These are phyloP conservation scores for Lepus americanus DNA, from an alignment of 2,113 vertebrate genomes.

Conservation along the genomic window DNA sequence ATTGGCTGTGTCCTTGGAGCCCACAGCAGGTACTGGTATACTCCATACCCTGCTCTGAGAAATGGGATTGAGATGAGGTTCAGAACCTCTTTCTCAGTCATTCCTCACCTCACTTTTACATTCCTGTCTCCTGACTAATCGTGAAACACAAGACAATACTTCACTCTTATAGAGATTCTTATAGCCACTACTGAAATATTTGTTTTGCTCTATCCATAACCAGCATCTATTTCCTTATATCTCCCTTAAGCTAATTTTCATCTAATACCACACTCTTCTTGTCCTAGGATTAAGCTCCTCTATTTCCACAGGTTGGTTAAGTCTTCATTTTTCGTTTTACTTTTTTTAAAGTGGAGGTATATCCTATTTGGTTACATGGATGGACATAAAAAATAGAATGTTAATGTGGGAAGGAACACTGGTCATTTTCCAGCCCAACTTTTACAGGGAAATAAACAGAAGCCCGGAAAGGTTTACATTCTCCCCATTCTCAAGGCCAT, in stretches of 20 bases:
- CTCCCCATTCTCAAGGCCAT: neutral
- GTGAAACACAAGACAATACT: neutral
- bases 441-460: neutral
- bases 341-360: neutral
- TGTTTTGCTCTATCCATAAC: neutral
- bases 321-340: neutral
- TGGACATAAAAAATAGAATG: neutral
- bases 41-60: neutral
- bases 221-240: neutral
- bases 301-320: neutral
- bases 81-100: neutral
- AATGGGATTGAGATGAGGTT: neutral
- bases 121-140: neutral
- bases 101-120: neutral
- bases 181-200: neutral
- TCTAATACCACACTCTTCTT: neutral
- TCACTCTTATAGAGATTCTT: no score
- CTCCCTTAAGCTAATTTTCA: neutral
- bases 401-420: neutral
- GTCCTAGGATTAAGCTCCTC: neutral
- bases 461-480: neutral
- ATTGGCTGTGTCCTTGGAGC: neutral
- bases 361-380: slow-evolving; percentile 2
- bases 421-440: neutral
- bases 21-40: fast-evolving